A percentile compares a stretch with the other conserved stretches of the same genome.
These are phyloP conservation scores for Lasioglossum baleicum DNA, from an alignment of 1,140 invertebrate genomes.

Conservation along the genomic window DNA sequence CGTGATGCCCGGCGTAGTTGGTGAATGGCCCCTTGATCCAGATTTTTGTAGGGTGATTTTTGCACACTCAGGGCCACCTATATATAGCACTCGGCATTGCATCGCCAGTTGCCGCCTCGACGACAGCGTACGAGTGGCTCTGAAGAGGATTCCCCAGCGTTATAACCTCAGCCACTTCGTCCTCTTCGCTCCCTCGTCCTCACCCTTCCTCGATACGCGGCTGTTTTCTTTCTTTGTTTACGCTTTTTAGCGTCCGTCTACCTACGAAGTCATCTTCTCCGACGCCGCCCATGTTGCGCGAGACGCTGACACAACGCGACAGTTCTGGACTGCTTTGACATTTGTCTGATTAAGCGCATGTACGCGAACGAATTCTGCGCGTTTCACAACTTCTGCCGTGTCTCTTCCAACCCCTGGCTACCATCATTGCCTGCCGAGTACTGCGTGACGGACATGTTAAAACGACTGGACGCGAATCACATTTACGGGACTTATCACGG, in stretches of 20 bases:
- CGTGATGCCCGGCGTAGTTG: constrained; percentile 51
- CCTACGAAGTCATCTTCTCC: not conserved
- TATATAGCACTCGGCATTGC: constrained; percentile 61
- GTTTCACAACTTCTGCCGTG: too few relatives aligned
- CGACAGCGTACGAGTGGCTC: constrained; percentile 14
- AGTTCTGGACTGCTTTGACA: too few relatives aligned
- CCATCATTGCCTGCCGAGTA: too few relatives aligned
- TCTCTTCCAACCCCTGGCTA: too few relatives aligned
- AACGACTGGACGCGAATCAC: too few relatives aligned
- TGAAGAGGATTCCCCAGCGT: not conserved
- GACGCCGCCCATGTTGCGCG: not conserved
- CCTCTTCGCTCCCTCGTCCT: not conserved
- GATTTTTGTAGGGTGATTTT: constrained; percentile 72
- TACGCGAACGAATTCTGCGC: too few relatives aligned
- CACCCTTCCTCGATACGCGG: not conserved
- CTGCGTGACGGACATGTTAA: too few relatives aligned
- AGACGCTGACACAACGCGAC: too few relatives aligned
- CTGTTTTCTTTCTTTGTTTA: not conserved
- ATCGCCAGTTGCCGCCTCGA: constrained; percentile 42
- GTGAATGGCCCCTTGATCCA: constrained; percentile 72
- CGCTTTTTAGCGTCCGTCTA: not conserved
- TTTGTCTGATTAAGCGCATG: too few relatives aligned
- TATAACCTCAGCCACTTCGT: not conserved
- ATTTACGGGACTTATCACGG: too few relatives aligned
- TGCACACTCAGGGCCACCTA: constrained; percentile 68